Percentiles rank a stretch among this genome's conserved stretches.
These are phyloP conservation scores for Pterobdella sp. DNA, from an alignment of 2,888 invertebrate species.

Conservation along the genomic window DNA sequence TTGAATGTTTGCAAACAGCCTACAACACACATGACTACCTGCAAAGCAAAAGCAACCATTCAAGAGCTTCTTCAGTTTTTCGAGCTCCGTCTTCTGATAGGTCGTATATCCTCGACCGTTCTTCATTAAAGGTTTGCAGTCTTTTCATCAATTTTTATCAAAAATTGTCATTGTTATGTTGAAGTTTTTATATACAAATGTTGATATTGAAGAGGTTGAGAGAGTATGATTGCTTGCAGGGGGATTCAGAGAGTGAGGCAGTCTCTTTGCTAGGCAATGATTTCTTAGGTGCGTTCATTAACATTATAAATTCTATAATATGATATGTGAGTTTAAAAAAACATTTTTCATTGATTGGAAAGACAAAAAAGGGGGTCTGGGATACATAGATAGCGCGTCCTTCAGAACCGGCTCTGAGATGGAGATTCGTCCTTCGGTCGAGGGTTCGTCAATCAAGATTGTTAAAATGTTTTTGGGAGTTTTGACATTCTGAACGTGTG, in stretches of 20 bases:
- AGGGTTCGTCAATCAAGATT: no score
- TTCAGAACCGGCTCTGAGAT: constrained; percentile 28
- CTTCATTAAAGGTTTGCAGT: background rate
- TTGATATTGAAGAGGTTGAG: no score
- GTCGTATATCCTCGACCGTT: background rate
- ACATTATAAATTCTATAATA: background rate
- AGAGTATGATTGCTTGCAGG: constrained; percentile 25
- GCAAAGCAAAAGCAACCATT: background rate
- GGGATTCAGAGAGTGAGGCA: constrained; percentile 31
- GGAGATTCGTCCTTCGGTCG: constrained; percentile 26
- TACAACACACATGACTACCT: constrained; percentile 5
- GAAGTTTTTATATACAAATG: no score
- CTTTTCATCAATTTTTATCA: no score
- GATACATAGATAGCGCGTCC: background rate
- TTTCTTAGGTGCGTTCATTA: constrained; percentile 10
- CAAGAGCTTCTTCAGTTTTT: background rate
- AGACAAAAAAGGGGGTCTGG: background rate
- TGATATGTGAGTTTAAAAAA: background rate
- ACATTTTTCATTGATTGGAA: background rate
- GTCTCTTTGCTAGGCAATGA: constrained; percentile 28
- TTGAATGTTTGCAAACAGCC: no score
- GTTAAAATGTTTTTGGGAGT: no score
- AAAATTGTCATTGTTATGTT: no score
- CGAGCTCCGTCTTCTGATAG: background rate
- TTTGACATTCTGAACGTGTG: no score